A percentile compares a stretch with the other conserved stretches of the same genome.
phyloP scores from a whole-genome alignment of 2,888 invertebrate genomes.

The Eueremaeus valkanovi region DNA sequence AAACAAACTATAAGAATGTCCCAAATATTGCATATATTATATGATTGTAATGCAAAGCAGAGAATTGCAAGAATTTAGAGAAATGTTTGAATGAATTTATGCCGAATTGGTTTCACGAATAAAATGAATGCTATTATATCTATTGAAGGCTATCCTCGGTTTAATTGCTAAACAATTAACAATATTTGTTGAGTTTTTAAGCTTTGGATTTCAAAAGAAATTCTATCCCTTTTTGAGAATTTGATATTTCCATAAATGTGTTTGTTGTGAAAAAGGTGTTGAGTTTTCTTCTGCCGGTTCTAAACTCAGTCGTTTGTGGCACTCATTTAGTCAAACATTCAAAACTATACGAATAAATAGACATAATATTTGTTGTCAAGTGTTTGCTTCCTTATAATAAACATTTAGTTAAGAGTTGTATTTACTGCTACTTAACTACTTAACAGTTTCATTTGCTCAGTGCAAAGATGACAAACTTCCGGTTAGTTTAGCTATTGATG shows the following conservation, averaged over 20 bases:
- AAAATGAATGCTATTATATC: not conserved
- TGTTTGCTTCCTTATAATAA: constrained; percentile 16
- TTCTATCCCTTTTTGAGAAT: not conserved
- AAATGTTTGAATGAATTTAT: not conserved
- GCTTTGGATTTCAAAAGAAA: not conserved
- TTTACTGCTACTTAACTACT: not conserved
- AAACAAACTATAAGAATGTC: no score
- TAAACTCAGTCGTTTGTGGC: not conserved
- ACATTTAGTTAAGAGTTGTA: constrained; percentile 11
- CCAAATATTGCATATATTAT: no score
- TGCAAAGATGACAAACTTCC: constrained; percentile 17
- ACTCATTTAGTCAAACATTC: constrained; percentile 9
- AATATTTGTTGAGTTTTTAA: not conserved
- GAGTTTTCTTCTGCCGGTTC: not conserved
- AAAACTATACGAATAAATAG: constrained; percentile 3
- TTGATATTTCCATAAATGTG: not conserved
- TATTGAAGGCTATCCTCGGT: not conserved
- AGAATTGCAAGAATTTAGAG: not conserved
- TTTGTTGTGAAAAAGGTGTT: not conserved
- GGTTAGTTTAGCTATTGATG: constrained; percentile 2
- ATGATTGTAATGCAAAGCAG: no score
- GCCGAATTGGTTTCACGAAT: not conserved
- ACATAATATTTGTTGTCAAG: constrained; percentile 18
- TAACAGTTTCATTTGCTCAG: not conserved
- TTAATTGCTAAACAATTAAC: not conserved